A percentile compares a stretch with the other conserved stretches of the same genome.
Evolutionary conservation across 30 jellyfish, hydroid and myxozoan genomes (phyloP).

Genomic region (Pseudorhiza aurosa): DNA sequence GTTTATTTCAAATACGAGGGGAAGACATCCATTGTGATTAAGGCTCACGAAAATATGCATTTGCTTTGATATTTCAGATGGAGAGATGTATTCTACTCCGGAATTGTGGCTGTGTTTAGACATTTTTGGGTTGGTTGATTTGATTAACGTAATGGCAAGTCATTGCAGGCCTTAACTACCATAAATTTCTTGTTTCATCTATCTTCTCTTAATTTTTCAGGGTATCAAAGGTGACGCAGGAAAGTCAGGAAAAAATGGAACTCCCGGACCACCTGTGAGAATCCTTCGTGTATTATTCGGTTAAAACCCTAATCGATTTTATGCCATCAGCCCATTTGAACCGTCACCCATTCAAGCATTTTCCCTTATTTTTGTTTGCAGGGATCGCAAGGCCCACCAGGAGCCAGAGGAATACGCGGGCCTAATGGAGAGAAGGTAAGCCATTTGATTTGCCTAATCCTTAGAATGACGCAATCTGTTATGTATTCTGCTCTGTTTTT

Average conservation of each 20-base stretch:
- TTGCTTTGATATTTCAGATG: no score
- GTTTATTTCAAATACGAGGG: no score
- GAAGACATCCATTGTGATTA: no score
- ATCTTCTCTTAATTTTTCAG: constrained; percentile 11
- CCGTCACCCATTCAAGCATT: neutral
- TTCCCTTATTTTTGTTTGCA: neutral
- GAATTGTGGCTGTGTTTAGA: neutral
- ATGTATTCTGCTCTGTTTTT: no score
- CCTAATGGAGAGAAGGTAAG: constrained; percentile 45
- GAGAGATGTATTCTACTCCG: neutral
- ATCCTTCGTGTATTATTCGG: neutral
- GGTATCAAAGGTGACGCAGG: constrained; percentile 76
- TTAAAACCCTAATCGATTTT: neutral
- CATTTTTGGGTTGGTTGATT: neutral
- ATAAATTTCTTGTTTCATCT: neutral
- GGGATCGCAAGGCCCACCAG: constrained; percentile 69
- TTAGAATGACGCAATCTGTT: no score
- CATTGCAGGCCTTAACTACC: neutral
- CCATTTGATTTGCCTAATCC: no score
- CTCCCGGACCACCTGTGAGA: constrained; percentile 74
- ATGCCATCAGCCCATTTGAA: neutral
- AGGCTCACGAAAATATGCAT: no score
- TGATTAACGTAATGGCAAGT: neutral
- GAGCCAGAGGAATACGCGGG: constrained; percentile 69
- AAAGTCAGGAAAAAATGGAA: constrained; percentile 57